Conservation (phyloP, 2,113 vertebrate genomes). For the Struthio camelus region DNA sequence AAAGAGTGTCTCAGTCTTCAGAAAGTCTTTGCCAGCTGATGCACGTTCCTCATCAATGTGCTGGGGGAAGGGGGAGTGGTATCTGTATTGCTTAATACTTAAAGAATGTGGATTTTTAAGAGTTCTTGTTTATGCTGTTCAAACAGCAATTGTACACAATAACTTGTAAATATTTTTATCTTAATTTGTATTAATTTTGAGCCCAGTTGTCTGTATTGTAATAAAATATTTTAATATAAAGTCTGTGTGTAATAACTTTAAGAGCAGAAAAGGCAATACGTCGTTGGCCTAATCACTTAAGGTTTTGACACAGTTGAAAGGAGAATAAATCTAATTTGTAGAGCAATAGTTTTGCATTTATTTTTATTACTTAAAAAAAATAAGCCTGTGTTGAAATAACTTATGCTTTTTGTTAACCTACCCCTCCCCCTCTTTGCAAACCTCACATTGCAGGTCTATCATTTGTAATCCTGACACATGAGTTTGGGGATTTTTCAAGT, state of each 20-base stretch:
- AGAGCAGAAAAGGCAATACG: background rate
- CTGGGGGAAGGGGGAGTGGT: background rate
- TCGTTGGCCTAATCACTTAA: background rate
- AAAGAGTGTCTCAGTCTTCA: background rate
- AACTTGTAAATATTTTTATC: conserved; percentile 78
- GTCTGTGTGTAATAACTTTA: background rate
- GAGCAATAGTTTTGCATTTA: background rate
- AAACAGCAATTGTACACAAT: conserved; percentile 62
- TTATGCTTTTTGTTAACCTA: background rate
- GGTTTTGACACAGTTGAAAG: background rate
- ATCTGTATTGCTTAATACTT: conserved; percentile 11
- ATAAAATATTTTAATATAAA: conserved; percentile 82
- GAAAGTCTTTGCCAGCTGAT: conserved; percentile 18
- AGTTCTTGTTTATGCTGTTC: conserved; percentile 49
- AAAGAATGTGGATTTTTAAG: conserved; percentile 43
- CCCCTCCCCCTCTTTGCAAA: background rate
- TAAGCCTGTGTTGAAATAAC: background rate
- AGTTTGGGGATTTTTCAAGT: background rate
- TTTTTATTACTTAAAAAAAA: background rate
- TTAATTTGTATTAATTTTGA: conserved; percentile 79
- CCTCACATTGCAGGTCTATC: background rate
- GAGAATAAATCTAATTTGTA: background rate
- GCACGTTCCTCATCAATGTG: background rate
- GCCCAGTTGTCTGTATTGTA: conserved; percentile 72
- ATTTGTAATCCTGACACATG: background rate